Evolutionary conservation across 1,140 invertebrate genomes (phyloP).

Genomic region (Cephus cinctus): DNA sequence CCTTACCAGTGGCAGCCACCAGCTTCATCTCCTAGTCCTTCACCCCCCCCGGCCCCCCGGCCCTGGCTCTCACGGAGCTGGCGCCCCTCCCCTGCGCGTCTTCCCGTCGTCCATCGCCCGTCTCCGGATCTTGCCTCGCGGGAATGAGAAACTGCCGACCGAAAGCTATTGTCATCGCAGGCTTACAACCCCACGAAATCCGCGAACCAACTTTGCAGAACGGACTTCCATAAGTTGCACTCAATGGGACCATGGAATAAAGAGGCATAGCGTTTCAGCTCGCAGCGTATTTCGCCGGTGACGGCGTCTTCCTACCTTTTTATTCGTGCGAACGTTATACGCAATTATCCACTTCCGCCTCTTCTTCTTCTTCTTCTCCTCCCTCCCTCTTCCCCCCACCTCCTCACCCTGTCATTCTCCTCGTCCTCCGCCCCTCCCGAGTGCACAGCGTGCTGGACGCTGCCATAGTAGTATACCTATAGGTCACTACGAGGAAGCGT

Average conservation of each 20-base stretch:
- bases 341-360: slow-evolving; percentile 33
- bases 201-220: slow-evolving; percentile 39
- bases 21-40: slow-evolving; percentile 2
- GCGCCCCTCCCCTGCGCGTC: slow-evolving; percentile 7
- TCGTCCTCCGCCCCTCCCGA: neutral
- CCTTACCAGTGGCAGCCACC: slow-evolving; percentile 15
- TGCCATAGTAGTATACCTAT: neutral
- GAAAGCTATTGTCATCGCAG: slow-evolving; percentile 39
- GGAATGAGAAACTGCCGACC: slow-evolving; percentile 44
- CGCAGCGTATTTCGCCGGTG: neutral
- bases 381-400: slow-evolving; percentile 9
- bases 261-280: slow-evolving; percentile 31
- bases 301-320: slow-evolving; percentile 6
- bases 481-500: no score
- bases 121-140: slow-evolving; percentile 18
- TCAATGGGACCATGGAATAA: slow-evolving; percentile 48
- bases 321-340: slow-evolving; percentile 23
- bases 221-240: slow-evolving; percentile 46
- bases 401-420: neutral
- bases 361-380: slow-evolving; percentile 26
- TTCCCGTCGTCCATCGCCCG: slow-evolving; percentile 13
- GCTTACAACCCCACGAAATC: slow-evolving; percentile 38
- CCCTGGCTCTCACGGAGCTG: neutral
- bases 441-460: neutral
- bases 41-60: neutral